Percentiles rank a stretch among this genome's conserved stretches.
phyloP scores from a whole-genome alignment of 2,113 vertebrate genomes.

The Dicaeum eximium region DNA sequence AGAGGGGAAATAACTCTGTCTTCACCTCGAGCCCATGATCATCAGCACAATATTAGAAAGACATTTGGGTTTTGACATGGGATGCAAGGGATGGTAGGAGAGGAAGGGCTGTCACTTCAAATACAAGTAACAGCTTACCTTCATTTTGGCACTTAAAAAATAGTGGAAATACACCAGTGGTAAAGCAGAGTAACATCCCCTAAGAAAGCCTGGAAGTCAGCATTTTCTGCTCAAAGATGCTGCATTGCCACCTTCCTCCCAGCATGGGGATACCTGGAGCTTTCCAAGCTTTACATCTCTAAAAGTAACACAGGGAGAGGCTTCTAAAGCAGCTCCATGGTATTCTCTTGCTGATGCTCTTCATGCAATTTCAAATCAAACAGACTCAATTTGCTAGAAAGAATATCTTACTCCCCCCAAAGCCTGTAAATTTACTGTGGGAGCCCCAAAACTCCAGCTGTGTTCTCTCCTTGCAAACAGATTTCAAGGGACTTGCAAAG shows the following conservation, averaged over 20 bases:
- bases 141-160: neutral
- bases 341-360: neutral
- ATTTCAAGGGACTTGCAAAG: constrained; percentile 14
- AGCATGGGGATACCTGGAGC: neutral
- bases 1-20: neutral
- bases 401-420: neutral
- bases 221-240: neutral
- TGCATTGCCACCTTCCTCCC: neutral
- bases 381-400: neutral
- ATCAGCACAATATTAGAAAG: neutral
- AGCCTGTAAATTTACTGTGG: neutral
- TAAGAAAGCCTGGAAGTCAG: neutral
- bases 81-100: neutral
- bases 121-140: neutral
- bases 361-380: constrained; percentile 10
- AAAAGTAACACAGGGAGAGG: neutral
- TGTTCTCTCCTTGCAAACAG: neutral
- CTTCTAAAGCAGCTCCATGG: neutral
- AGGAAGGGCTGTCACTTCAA: neutral
- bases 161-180: neutral
- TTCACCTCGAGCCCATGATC: neutral
- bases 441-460: neutral
- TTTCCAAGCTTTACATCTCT: neutral
- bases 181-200: neutral
- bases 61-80: neutral